Conservation (phyloP, 2,888 invertebrate species). For the Drosophila picticornis region DNA sequence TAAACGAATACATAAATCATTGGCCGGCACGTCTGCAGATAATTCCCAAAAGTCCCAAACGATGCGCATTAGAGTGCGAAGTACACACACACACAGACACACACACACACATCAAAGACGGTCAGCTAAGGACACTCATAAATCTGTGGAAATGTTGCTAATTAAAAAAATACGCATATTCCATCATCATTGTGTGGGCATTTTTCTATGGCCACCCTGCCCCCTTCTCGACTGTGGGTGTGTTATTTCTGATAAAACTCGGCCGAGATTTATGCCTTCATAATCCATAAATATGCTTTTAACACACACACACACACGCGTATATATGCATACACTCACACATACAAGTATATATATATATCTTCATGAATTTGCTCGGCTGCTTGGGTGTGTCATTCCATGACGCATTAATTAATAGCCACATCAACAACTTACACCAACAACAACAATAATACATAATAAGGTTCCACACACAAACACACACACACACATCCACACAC, state of each 20-base stretch:
- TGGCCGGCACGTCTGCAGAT: conserved; percentile 76
- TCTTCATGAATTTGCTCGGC: conserved; percentile 76
- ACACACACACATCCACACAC: conserved; percentile 1
- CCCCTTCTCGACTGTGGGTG: conserved; percentile 20
- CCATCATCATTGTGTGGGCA: conserved; percentile 69
- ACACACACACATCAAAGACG: conserved; percentile 45
- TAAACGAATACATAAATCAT: conserved; percentile 82
- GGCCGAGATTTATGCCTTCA: conserved; percentile 82
- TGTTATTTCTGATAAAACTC: conserved; percentile 69
- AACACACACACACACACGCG: conserved; percentile 43
- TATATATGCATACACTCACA: conserved; percentile 1
- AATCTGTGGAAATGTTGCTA: conserved; percentile 76
- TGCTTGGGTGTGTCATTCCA: conserved; percentile 77
- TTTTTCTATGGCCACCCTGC: conserved; percentile 31
- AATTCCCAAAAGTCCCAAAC: conserved; percentile 73
- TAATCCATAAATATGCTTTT: conserved; percentile 81
- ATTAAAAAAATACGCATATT: conserved; percentile 82
- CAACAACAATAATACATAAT: conserved; percentile 52
- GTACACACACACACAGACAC: conserved; percentile 19
- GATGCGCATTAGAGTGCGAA: conserved; percentile 74
- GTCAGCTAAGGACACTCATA: conserved; percentile 69
- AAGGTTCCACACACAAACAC: conserved; percentile 31
- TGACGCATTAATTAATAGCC: conserved; percentile 82
- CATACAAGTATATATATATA: conserved; percentile 57
- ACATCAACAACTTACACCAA: conserved; percentile 76